A percentile compares a stretch with the other conserved stretches of the same genome.
Conservation (phyloP, 2,113 vertebrate genomes). For the Pituophis catenifer region DNA sequence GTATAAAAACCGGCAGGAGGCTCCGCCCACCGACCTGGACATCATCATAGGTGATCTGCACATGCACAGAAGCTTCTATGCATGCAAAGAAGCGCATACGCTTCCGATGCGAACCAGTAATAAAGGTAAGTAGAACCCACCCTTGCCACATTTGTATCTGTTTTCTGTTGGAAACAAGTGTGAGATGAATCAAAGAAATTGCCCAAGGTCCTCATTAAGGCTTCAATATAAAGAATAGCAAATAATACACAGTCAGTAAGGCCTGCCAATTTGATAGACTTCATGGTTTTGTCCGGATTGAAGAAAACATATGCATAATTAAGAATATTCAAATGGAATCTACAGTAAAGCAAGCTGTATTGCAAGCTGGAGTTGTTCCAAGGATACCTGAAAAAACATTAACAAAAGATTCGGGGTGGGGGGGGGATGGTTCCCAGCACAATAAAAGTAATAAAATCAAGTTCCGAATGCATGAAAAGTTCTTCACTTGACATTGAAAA, state of each 20-base stretch:
- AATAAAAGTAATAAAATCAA: neutral
- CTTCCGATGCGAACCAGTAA: no score
- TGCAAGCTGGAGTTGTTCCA: neutral
- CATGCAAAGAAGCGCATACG: no score
- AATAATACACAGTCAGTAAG: neutral
- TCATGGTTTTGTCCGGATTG: neutral
- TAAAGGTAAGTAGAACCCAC: no score
- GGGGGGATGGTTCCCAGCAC: neutral
- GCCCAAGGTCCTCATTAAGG: neutral
- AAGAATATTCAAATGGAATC: neutral
- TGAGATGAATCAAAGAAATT: neutral
- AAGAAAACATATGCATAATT: neutral
- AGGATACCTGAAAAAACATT: neutral
- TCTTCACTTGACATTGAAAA: neutral
- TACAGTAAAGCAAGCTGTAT: neutral
- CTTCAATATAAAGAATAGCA: neutral
- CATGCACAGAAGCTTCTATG: no score
- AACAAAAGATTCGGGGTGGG: neutral
- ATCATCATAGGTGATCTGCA: no score
- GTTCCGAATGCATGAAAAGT: neutral
- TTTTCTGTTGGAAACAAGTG: neutral
- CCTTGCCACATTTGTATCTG: neutral
- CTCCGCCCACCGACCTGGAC: no score
- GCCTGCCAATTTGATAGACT: neutral
- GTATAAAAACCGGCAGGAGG: no score